These are phyloP conservation scores for Nannobrachium achirus DNA, from an alignment of 2,113 vertebrate genomes.

Conservation along the genomic window DNA sequence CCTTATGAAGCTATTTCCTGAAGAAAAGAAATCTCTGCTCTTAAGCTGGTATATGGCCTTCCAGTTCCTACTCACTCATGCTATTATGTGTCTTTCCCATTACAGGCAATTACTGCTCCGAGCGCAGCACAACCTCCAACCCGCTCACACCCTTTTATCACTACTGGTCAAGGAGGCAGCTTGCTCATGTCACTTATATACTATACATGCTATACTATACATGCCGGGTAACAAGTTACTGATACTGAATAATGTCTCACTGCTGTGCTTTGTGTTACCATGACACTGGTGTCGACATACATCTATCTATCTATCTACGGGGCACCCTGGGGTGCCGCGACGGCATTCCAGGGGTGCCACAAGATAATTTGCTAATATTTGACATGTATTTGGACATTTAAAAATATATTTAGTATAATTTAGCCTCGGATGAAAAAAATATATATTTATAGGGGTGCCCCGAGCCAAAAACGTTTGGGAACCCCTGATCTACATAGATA, in stretches of 20 bases:
- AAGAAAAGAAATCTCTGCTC: constrained; percentile 66
- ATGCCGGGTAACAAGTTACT: constrained; percentile 50
- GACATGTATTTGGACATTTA: too few species aligned
- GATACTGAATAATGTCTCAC: constrained; percentile 42
- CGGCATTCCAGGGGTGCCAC: too few species aligned
- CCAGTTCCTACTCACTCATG: constrained; percentile 62
- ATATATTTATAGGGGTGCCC: too few species aligned
- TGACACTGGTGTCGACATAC: neutral
- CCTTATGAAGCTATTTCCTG: constrained; percentile 56
- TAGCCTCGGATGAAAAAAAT: too few species aligned
- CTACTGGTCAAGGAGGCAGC: constrained; percentile 60
- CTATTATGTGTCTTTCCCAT: constrained; percentile 74
- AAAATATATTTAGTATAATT: too few species aligned
- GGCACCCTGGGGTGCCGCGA: too few species aligned
- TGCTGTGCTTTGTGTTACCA: neutral
- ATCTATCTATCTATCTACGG: neutral
- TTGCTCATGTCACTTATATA: constrained; percentile 61
- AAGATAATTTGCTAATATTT: too few species aligned
- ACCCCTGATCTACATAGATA: too few species aligned
- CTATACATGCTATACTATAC: constrained; percentile 60
- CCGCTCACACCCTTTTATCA: constrained; percentile 59
- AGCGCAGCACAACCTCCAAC: constrained; percentile 45
- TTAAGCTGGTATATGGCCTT: constrained; percentile 65
- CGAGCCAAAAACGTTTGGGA: too few species aligned
- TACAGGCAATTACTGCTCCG: constrained; percentile 71